phyloP scores from a whole-genome alignment of 1,140 invertebrate species.

The Aphelinus atriplicis region DNA sequence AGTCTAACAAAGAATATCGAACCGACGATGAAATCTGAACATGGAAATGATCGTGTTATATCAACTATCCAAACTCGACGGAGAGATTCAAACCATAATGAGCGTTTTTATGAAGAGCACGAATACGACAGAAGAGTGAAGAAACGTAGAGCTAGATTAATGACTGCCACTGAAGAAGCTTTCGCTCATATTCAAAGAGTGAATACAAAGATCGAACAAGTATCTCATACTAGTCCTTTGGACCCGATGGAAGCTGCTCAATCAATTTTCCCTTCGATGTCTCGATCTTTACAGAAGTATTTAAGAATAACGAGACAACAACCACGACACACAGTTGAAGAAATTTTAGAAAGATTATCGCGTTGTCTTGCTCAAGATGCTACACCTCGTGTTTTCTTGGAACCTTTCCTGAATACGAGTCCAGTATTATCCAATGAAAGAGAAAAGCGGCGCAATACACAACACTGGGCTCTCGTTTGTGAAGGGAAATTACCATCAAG shows the following conservation, averaged over 20 bases:
- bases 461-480: constrained; percentile 94
- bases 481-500: constrained; percentile 86
- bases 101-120: constrained; percentile 96
- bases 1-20: constrained; percentile 67
- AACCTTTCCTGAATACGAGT: constrained; percentile 83
- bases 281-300: constrained; percentile 95
- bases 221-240: constrained; percentile 73
- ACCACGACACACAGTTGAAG: constrained; percentile 92
- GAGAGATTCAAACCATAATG: constrained; percentile 91
- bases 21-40: constrained; percentile 67
- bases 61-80: constrained; percentile 78
- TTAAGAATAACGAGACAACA: constrained; percentile 94
- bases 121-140: constrained; percentile 94
- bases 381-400: constrained; percentile 91
- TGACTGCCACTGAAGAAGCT: constrained; percentile 95
- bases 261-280: constrained; percentile 96
- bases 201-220: constrained; percentile 71
- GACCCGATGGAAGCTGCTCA: constrained; percentile 95
- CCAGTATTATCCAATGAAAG: constrained; percentile 85
- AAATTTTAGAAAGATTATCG: constrained; percentile 87
- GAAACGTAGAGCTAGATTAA: constrained; percentile 87
- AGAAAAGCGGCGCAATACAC: constrained; percentile 76
- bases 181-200: constrained; percentile 94
- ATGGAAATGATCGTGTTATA: constrained; percentile 70
- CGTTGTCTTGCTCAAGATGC: constrained; percentile 92